These are phyloP conservation scores for Aptenodytes patagonicus DNA, from an alignment of 2,113 vertebrate species.

Conservation along the genomic window DNA sequence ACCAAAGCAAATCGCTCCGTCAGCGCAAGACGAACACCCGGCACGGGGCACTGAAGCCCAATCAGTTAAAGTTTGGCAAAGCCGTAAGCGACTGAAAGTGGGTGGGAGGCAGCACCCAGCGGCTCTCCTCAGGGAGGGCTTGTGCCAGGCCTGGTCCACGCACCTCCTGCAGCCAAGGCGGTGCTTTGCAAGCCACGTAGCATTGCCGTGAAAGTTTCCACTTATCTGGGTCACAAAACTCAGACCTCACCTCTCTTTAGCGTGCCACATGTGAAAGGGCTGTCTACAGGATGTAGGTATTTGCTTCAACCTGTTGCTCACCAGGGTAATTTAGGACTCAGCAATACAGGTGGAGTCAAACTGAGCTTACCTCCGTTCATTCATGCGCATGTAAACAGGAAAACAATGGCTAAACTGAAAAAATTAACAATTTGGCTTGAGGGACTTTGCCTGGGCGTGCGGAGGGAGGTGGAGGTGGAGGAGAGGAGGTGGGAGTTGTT, in stretches of 20 bases:
- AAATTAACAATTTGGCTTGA: not conserved
- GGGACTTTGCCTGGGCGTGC: not conserved
- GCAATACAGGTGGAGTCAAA: not conserved
- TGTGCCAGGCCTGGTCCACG: accelerated
- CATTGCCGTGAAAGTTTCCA: not conserved
- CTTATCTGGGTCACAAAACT: not conserved
- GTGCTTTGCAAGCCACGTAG: not conserved
- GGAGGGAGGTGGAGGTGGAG: not conserved
- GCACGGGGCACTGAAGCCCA: not conserved
- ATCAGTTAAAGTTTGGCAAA: not conserved
- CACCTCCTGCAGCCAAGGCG: accelerated
- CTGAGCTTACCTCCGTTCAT: not conserved
- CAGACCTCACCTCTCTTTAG: not conserved
- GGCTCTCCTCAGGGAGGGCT: not conserved
- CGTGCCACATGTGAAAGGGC: not conserved
- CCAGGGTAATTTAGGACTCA: not conserved
- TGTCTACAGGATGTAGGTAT: not conserved
- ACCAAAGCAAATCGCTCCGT: accelerated
- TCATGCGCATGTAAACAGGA: not conserved
- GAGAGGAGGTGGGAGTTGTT: not conserved
- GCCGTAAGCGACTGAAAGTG: accelerated
- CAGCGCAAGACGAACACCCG: not conserved
- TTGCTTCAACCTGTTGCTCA: not conserved
- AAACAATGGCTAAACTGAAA: not conserved
- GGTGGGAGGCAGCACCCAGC: not conserved